Evolutionary conservation across 2,113 vertebrate species (phyloP), one percentile per base, ranked within the genome.

Genomic region (Neogale vison): DNA sequence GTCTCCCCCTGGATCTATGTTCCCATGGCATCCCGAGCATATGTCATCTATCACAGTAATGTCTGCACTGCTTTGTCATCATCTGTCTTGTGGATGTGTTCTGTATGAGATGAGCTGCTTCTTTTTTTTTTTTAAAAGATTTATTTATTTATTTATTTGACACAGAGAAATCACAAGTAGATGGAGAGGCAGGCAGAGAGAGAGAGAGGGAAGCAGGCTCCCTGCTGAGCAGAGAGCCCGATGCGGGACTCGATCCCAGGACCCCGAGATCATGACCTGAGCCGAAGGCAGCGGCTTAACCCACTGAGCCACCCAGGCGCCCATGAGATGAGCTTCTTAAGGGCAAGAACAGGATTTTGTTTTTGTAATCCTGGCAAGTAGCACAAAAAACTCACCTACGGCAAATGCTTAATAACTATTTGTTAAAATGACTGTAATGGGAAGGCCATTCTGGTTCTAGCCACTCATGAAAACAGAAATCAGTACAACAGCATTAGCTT

Each of bases 341-440:
- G 34, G 67, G 45, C 36, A 96, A 90, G 65, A 86, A 86, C 21
- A 87, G 14, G 65, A 89, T 52, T n/a, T 79, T 81, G 84, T 55
- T 89, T 97, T 82, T 57, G 15, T 74, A 88, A 85, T 59, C 47
- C 36, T 4, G 76, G 94, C 29, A 94, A 61, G 55, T 88, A 92
- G 57, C n/a, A 84, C 29, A 94, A 29, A 29, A 71, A 87, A 63
- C 42, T 76, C 6, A 21, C 15, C 29, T 67, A 29, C 12, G 79
- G 18, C 47, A 88, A 84, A 92, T 59, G 8, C 36, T 72, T 87
- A 45, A 74, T 42, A 84, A 88, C 36, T 76, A 67, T 36, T 59
- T 93, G 52, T 36, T 82, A 90, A 92, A 95, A 72, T 47, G 61
- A 63, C 72, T 88, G 29, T 39, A 74, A 72, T 57, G 47, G 36